Conservation (phyloP, 92 coral and sea anemone genomes). For the Porites divaricata region DNA sequence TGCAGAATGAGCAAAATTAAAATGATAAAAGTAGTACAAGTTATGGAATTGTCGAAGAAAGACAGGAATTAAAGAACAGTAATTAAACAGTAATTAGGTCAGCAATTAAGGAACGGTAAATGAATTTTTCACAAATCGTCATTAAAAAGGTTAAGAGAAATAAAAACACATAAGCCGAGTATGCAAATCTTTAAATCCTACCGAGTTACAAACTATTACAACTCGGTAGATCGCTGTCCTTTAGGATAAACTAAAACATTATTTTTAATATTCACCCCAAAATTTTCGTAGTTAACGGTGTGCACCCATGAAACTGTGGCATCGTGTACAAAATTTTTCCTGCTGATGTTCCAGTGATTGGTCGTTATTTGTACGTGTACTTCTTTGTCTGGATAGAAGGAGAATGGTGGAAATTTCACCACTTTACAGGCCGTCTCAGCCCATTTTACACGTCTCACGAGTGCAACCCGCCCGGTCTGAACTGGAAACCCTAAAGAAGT, state of each 20-base stretch:
- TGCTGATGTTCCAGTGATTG: slow-evolving; percentile 67
- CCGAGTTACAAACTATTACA: too few relatives aligned
- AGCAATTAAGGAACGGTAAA: too few relatives aligned
- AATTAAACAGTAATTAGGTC: too few relatives aligned
- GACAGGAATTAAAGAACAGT: too few relatives aligned
- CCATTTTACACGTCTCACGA: background rate
- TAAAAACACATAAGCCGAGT: too few relatives aligned
- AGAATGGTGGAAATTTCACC: slow-evolving; percentile 53
- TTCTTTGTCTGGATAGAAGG: slow-evolving; percentile 80
- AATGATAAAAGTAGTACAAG: too few relatives aligned
- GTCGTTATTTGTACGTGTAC: slow-evolving; percentile 79
- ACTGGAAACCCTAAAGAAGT: slow-evolving; percentile 18
- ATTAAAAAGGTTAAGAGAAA: too few relatives aligned
- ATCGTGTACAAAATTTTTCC: slow-evolving; percentile 57
- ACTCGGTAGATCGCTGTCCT: too few relatives aligned
- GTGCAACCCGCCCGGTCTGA: background rate
- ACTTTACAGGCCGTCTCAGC: slow-evolving; percentile 27
- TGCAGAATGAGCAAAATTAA: too few relatives aligned
- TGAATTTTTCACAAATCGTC: too few relatives aligned
- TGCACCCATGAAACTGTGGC: slow-evolving; percentile 74
- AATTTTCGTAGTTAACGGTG: slow-evolving; percentile 47
- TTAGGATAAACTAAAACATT: background rate
- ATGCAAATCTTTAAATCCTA: too few relatives aligned
- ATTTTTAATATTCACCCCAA: background rate
- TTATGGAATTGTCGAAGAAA: too few relatives aligned